Base-by-base conservation (phyloP, 2,113 vertebrate species). In the Nesoenas mayeri region DNA sequence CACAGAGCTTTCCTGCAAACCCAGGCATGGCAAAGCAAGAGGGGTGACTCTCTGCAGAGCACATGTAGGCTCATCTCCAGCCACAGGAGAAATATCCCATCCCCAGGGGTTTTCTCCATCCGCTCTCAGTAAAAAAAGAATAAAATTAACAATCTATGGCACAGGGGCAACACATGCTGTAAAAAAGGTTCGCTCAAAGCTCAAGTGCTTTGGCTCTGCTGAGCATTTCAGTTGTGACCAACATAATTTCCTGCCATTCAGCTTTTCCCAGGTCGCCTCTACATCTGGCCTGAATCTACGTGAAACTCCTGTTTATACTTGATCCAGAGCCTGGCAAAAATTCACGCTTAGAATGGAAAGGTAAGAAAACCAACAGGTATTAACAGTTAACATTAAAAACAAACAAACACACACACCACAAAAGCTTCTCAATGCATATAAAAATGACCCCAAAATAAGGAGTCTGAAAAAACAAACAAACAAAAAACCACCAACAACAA, bases 151-250 rank as follows among this genome's bases (percentile, higher is more conserved):
- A 89, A 58, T 88, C 89, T 74, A 78, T 66, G 60, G 82, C 93
- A 95, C 80, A 71, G 89, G 82, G 72, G 92, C 82, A 93, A 81
- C 70, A 85, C 5, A 8, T 79, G 64, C 85, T 87, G 56, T 77
- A 79, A 88, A 94, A 94, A 88, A 82, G 72, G 88, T 92, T 97
- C 81, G 82, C 72, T 71, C 44, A 24, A 24, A 72, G 91, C 67
- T 93, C 89, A 91, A 89, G 75, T 69, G 62, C 48, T 86, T 58
- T 67, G 88, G 64, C 53, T 89, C 58, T 65, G 78, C 81, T 88
- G 89, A 95, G 85, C 78, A 66, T 89, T 95, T 95, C 89, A 72
- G 85, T 94, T 91, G 85, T 69, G 79, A 94, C 85, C 85, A 93
- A 84, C 48, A 78, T 60, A 51, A 91, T 86, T 94, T 93, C 79